Base-by-base conservation (phyloP, 2,888 invertebrate species). In the Rhodophaea formosa region DNA sequence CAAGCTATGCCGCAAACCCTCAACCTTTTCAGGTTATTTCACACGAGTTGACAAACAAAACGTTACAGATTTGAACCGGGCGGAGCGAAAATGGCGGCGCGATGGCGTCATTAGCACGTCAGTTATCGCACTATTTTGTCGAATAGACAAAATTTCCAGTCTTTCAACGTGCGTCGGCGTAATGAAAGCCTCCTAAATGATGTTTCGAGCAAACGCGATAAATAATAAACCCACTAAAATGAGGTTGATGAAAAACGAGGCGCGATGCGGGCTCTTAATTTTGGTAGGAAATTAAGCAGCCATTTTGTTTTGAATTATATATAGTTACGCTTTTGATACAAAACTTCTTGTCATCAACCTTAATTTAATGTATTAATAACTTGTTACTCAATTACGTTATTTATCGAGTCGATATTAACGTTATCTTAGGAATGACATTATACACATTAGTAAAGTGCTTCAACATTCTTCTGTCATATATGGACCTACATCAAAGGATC, bases 111-210 rank as follows among this genome's bases (percentile, higher is more conserved):
- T 91, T 91, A 91, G 86, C 83, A 73, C 63, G 67, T 64, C 80
- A 80, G 84, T 82, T 88, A 88, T 86, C 88, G 78, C 86, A 90
- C 90, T 90, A 90, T 91, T 88, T 84, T 83, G 89, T 82, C 82
- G 85, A 88, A 86, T 88, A 86, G 88, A 86, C 91, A 80, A 86
- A 88, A 90, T 87, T 86, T 85, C 76, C 79, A 86, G 85, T 88
- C 88, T 86, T 89, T 91, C 83, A 88, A 75, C 80, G 79, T 82
- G 80, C 80, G 83, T 80, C 77, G 76, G 77, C 81, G 76, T 87
- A 86, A 90, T 89, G 86, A 88, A 83, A 77, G 80, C 82, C 77
- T 71, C 75, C 77, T 81, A 84, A 87, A 87, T 78, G 83, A 85
- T 80, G 82, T 82, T 86, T 84, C 79, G 75, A 80, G 82, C 80